Base-by-base conservation (phyloP, 2,113 vertebrate species). In the Morone saxatilis region DNA sequence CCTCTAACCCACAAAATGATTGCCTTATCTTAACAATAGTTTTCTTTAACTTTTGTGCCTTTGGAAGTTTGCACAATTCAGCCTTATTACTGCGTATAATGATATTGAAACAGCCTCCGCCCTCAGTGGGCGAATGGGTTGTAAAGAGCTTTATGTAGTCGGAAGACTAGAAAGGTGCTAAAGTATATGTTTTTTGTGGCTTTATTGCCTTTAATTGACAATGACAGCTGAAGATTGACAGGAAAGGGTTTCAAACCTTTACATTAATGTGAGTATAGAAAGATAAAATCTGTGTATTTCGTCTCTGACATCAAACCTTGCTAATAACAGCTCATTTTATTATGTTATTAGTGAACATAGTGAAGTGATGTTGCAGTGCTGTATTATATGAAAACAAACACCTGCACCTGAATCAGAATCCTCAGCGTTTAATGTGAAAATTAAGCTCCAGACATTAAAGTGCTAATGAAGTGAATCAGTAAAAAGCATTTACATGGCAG, bases 391-490 rank as follows among this genome's bases (percentile, higher is more conserved):
- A 70, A 75, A 71, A 60, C 31, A 6, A 56, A 76, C 43, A 65
- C 22, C 81, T 54, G 53, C 53, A 36, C 57, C 41, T 38, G 50
- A 63, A 31, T 71, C 11, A 47, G 38, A 71, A 50, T 9, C n/a
- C 43, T 43, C 56, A 13, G 20, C 22, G 6, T 56, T 40, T 13
- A 22, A 66, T 56, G 9, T 54, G 40, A 54, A 62, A 31, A 76
- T 66, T 25, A 72, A 68, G 66, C 69, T 45, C 25, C 59, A 25
- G 56, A 71, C 62, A 71, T 75, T 65, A 48, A 20, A 67, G 40
- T 80, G 68, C 56, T 77, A 81, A 87, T 81, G 60, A 76, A 45
- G 48, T 50, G 43, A 80, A 76, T 86, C 61, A 69, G 62, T 7
- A 59, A 80, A 63, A 66, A 36, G 56, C 59, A 45, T 88, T 87